Evolutionary conservation across 2,113 vertebrate species (phyloP).

Genomic region (Protobothrops flavoviridis): DNA sequence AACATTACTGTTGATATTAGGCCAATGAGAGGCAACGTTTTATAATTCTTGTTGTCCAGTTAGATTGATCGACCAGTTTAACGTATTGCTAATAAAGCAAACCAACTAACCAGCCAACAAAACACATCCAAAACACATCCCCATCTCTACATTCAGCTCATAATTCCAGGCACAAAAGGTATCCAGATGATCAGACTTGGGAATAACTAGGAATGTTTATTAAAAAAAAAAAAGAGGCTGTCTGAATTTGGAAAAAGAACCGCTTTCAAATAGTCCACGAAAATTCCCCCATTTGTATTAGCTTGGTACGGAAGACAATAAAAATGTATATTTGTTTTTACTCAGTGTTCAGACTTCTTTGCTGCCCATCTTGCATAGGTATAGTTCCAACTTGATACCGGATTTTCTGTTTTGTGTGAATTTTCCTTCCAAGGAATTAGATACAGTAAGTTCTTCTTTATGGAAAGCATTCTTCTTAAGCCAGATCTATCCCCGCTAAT

Average conservation of each 20-base stretch:
- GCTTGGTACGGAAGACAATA: not conserved
- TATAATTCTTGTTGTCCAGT: not conserved
- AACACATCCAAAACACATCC: not conserved
- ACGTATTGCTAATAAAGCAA: not conserved
- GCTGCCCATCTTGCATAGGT: not conserved
- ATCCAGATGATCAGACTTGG: not conserved
- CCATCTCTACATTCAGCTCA: no score
- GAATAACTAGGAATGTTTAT: not conserved
- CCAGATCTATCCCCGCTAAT: constrained; percentile 27
- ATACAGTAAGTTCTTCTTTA: constrained; percentile 31
- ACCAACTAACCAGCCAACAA: not conserved
- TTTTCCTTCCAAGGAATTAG: not conserved
- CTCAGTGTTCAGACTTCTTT: not conserved
- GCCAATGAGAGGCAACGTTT: not conserved
- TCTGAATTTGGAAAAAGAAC: not conserved
- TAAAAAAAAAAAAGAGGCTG: not conserved
- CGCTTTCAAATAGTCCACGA: not conserved
- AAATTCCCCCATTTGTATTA: not conserved
- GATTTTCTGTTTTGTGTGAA: not conserved
- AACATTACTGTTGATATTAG: not conserved
- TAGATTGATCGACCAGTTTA: not conserved
- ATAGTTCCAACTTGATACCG: not conserved
- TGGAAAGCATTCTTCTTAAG: constrained; percentile 26
- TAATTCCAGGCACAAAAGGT: not conserved
- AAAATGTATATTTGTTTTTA: not conserved